Conservation (phyloP, 2,113 vertebrate species). For the Oryzias melastigma region DNA sequence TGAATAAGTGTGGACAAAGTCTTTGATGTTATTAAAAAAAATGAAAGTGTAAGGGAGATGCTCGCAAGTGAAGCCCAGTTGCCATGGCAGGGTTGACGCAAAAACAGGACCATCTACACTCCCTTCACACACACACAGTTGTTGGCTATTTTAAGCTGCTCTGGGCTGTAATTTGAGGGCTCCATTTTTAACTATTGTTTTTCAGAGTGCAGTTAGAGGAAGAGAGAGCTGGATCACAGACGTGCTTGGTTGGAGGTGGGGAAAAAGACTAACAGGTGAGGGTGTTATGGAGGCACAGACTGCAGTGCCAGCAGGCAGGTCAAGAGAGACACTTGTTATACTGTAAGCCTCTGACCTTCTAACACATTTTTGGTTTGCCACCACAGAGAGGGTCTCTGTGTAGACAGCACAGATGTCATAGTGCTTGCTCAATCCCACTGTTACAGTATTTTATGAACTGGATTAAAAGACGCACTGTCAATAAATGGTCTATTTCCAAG, state of each 20-base stretch:
- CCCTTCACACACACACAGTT: slow-evolving; percentile 23
- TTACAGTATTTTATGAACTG: background rate
- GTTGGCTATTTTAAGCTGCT: slow-evolving; percentile 70
- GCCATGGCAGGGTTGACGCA: slow-evolving; percentile 73
- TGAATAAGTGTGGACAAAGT: slow-evolving; percentile 18
- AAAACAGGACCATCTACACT: slow-evolving; percentile 33
- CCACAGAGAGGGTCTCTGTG: slow-evolving; percentile 20
- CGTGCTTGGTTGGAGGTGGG: slow-evolving; percentile 16
- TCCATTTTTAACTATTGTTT: slow-evolving; percentile 46
- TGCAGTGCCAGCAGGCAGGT: slow-evolving; percentile 39
- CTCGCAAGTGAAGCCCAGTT: slow-evolving; percentile 63
- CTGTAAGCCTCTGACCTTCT: slow-evolving; percentile 32
- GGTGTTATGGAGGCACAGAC: slow-evolving; percentile 25
- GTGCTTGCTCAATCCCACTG: slow-evolving; percentile 11
- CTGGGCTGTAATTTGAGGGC: slow-evolving; percentile 62
- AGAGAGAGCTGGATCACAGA: slow-evolving; percentile 21
- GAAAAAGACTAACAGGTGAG: slow-evolving; percentile 25
- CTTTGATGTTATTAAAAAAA: slow-evolving; percentile 67
- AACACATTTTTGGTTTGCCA: slow-evolving; percentile 45
- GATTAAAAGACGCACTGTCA: too few species aligned
- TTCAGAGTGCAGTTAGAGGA: slow-evolving; percentile 28
- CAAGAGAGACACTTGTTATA: slow-evolving; percentile 51
- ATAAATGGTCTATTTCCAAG: too few species aligned
- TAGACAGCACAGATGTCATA: background rate
- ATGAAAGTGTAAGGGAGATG: slow-evolving; percentile 63